phyloP scores from a whole-genome alignment of 2,888 invertebrate species.

The Mantis religiosa region DNA sequence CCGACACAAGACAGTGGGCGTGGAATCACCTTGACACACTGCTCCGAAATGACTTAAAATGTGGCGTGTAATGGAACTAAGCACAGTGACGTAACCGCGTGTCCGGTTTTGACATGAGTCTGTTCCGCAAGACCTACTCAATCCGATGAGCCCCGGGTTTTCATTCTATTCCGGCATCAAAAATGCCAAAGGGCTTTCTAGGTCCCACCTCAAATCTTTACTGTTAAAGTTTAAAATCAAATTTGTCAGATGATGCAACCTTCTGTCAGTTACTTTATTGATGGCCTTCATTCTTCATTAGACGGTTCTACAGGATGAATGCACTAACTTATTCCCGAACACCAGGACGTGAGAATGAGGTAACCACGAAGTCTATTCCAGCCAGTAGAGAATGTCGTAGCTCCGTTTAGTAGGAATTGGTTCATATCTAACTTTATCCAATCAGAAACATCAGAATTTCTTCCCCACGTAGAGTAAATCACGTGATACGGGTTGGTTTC shows the following conservation, averaged over 20 bases:
- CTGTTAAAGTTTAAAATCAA: neutral
- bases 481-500: no score
- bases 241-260: neutral
- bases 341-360: no score
- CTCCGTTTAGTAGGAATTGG: no score
- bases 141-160: neutral
- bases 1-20: neutral
- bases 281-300: no score
- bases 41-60: neutral
- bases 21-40: slow-evolving; percentile 2
- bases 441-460: no score
- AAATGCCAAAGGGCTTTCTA: neutral
- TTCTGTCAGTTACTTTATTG: neutral
- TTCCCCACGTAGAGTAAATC: no score
- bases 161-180: neutral
- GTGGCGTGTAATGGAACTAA: neutral
- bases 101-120: neutral
- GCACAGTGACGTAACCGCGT: neutral
- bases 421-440: no score
- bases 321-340: no score
- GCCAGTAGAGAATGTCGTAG: no score
- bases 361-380: no score
- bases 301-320: no score
- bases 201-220: neutral
- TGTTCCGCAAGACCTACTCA: neutral